phyloP scores from a whole-genome alignment of 2,888 invertebrate genomes.

The Apomyelois bistriatella region DNA sequence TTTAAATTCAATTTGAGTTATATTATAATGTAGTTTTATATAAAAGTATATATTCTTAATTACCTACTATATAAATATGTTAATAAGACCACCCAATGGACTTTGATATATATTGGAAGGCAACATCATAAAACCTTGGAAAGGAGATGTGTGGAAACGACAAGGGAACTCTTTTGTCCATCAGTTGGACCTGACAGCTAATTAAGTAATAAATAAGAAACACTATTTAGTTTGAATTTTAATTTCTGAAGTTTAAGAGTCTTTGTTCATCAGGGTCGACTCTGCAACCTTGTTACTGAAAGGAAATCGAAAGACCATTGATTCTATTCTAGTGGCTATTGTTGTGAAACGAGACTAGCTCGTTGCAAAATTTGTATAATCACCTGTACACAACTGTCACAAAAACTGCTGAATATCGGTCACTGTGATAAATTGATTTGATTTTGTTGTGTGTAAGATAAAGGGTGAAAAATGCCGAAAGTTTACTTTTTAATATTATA shows the following conservation, averaged over 20 bases:
- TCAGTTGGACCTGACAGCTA: no score
- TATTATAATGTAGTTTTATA: no score
- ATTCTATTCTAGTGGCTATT: slow-evolving; percentile 30
- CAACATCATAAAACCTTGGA: no score
- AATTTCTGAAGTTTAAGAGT: slow-evolving; percentile 14
- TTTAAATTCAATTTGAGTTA: no score
- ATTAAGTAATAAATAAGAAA: no score
- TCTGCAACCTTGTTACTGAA: slow-evolving; percentile 46
- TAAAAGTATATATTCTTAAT: no score
- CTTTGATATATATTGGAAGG: no score
- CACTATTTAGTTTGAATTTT: neutral
- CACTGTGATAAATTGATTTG: slow-evolving; percentile 13
- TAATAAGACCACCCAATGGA: no score
- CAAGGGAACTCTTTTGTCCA: no score
- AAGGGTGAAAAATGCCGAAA: neutral
- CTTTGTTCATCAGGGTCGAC: slow-evolving; percentile 34
- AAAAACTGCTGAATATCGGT: slow-evolving; percentile 23
- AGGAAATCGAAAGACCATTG: slow-evolving; percentile 56
- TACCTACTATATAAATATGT: no score
- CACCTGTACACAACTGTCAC: slow-evolving; percentile 24
- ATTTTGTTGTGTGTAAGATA: neutral
- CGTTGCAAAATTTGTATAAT: slow-evolving; percentile 48
- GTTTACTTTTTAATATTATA: no score
- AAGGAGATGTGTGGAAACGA: no score
- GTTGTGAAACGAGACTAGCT: slow-evolving; percentile 38